Conservation (phyloP, 1,140 invertebrate genomes). For the Apis cerana region DNA sequence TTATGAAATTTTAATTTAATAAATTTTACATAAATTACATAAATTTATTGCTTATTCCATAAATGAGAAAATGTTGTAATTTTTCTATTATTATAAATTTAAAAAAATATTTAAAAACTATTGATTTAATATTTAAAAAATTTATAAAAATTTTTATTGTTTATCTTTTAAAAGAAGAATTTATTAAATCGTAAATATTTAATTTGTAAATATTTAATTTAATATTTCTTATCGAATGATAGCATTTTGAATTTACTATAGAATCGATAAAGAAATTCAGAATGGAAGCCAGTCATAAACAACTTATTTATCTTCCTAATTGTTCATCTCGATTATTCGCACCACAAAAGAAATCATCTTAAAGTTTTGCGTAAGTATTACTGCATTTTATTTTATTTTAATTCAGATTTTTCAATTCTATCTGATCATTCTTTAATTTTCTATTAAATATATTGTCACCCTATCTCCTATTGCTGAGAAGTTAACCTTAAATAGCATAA, state of each 20-base stretch:
- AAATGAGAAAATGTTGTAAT: neutral
- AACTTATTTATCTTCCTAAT: conserved; percentile 75
- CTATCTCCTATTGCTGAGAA: neutral
- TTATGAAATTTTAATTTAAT: neutral
- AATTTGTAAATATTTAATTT: neutral
- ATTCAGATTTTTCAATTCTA: neutral
- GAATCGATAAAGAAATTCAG: conserved; percentile 68
- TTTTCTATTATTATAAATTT: neutral
- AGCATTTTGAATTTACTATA: conserved; percentile 58
- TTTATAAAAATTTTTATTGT: neutral
- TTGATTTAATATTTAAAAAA: neutral
- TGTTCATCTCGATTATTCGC: conserved; percentile 64
- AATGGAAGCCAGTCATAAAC: conserved; percentile 72
- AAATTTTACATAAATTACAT: too few relatives aligned
- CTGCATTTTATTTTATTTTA: conserved; percentile 30
- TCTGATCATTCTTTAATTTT: neutral
- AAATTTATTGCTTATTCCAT: neutral
- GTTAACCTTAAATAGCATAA: conserved; percentile 34
- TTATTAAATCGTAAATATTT: neutral
- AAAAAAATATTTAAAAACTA: neutral
- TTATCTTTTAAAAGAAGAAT: neutral
- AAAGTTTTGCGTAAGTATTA: conserved; percentile 64
- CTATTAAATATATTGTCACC: neutral
- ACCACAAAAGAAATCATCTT: conserved; percentile 67
- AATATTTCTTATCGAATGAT: conserved; percentile 45